Conservation (phyloP, 2,797 vertebrate genomes). For the Clarias platycephalus region DNA sequence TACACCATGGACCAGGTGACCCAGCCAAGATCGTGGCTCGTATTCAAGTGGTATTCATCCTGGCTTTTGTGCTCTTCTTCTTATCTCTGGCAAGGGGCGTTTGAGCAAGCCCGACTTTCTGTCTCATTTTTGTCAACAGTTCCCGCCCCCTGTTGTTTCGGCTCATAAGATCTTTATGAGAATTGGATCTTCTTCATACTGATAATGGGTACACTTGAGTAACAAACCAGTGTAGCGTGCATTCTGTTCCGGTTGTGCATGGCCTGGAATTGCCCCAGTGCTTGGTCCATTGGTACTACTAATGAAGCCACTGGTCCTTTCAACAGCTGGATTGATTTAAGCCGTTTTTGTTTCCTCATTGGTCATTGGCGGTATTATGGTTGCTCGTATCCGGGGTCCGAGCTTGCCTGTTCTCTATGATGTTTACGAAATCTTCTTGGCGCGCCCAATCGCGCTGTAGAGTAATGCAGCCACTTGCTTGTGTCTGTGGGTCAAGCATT, state of each 20-base stretch:
- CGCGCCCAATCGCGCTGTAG: not conserved
- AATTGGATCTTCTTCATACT: not conserved
- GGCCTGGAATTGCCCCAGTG: not conserved
- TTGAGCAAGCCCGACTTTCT: not conserved
- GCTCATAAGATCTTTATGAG: not conserved
- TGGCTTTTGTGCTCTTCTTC: not conserved
- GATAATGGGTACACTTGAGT: not conserved
- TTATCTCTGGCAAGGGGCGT: not conserved
- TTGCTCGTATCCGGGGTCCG: not conserved
- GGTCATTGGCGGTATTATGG: not conserved
- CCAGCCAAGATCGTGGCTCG: not conserved
- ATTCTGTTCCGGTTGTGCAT: not conserved
- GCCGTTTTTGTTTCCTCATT: not conserved
- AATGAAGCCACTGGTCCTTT: not conserved
- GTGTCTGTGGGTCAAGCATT: not conserved
- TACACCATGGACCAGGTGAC: not conserved
- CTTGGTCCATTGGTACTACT: not conserved
- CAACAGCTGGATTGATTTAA: not conserved
- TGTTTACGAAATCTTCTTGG: not conserved
- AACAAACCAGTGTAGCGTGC: not conserved
- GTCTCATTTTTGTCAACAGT: not conserved
- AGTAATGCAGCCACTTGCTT: not conserved
- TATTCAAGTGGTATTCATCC: not conserved
- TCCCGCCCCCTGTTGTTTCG: not conserved
- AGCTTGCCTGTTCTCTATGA: not conserved